Conservation (phyloP, 2,888 invertebrate species). For the Pammene aurita region DNA sequence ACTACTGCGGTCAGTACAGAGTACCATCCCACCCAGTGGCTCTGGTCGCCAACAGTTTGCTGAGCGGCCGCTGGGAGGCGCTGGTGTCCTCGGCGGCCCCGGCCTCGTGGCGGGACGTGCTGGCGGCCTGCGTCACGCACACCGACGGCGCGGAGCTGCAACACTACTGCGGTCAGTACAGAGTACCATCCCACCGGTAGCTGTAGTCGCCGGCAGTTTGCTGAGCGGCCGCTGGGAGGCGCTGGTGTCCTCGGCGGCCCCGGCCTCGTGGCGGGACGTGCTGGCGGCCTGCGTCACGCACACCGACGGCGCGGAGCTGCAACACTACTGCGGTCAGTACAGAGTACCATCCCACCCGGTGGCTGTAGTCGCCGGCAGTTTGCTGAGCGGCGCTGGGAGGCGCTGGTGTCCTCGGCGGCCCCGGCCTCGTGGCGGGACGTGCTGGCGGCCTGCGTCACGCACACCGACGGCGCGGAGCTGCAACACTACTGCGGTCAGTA, state of each 20-base stretch:
- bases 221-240: slow-evolving; percentile 83
- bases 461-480: slow-evolving; percentile 88
- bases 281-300: slow-evolving; percentile 93
- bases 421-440: slow-evolving; percentile 93
- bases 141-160: slow-evolving; percentile 88
- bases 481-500: slow-evolving; percentile 89
- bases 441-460: slow-evolving; percentile 91
- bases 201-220: slow-evolving; percentile 89
- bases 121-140: slow-evolving; percentile 93
- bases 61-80: slow-evolving; percentile 81
- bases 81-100: slow-evolving; percentile 90
- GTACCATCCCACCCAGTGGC: slow-evolving; percentile 86
- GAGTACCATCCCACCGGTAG: slow-evolving; percentile 86
- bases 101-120: slow-evolving; percentile 92
- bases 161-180: slow-evolving; percentile 90
- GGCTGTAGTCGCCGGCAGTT: slow-evolving; percentile 88
- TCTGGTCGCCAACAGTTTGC: slow-evolving; percentile 89
- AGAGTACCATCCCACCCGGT: slow-evolving; percentile 86
- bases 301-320: slow-evolving; percentile 87
- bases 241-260: slow-evolving; percentile 89
- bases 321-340: slow-evolving; percentile 90
- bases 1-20: slow-evolving; percentile 91
- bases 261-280: slow-evolving; percentile 93
- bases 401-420: slow-evolving; percentile 88
- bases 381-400: slow-evolving; percentile 85